Evolutionary conservation across 2,797 vertebrate genomes (phyloP).

Genomic region (Sternarchorhynchus goeldii): DNA sequence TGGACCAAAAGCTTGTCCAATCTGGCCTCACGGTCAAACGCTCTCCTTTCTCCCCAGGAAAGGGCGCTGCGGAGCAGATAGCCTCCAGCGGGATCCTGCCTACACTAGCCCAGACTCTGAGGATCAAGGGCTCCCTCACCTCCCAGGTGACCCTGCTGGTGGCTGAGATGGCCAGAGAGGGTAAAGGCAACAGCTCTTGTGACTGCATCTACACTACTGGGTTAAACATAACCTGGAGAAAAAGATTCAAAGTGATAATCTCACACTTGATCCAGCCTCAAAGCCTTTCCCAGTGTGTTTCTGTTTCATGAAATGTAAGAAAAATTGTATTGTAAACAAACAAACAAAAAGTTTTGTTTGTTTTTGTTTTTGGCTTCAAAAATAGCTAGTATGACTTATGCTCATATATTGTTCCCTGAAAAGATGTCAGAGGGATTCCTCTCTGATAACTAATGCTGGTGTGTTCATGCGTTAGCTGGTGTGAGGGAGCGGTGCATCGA

Average conservation of each 20-base stretch:
- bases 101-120: conserved; percentile 74
- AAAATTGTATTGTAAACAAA: too few relatives aligned
- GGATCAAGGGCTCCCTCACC: conserved; percentile 70
- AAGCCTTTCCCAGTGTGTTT: too few relatives aligned
- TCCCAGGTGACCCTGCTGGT: conserved; percentile 81
- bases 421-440: too few relatives aligned
- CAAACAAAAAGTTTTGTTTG: too few relatives aligned
- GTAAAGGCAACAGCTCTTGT: conserved; percentile 59
- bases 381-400: too few relatives aligned
- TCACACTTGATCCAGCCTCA: too few relatives aligned
- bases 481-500: conserved; percentile 83
- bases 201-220: not conserved
- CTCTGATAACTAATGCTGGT: conserved; percentile 14
- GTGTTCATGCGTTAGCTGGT: conserved; percentile 67
- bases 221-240: too few relatives aligned
- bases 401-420: too few relatives aligned
- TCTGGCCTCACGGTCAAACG: not conserved
- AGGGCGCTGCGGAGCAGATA: conserved; percentile 75
- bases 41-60: conserved; percentile 68
- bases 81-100: conserved; percentile 76
- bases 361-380: too few relatives aligned
- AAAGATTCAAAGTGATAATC: too few relatives aligned
- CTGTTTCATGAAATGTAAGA: too few relatives aligned
- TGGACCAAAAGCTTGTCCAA: conserved; percentile 3
- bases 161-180: conserved; percentile 84